Evolutionary conservation across 2,113 vertebrate genomes (phyloP), one percentile per base, ranked within the genome.

Genomic region (Morone chrysops): DNA sequence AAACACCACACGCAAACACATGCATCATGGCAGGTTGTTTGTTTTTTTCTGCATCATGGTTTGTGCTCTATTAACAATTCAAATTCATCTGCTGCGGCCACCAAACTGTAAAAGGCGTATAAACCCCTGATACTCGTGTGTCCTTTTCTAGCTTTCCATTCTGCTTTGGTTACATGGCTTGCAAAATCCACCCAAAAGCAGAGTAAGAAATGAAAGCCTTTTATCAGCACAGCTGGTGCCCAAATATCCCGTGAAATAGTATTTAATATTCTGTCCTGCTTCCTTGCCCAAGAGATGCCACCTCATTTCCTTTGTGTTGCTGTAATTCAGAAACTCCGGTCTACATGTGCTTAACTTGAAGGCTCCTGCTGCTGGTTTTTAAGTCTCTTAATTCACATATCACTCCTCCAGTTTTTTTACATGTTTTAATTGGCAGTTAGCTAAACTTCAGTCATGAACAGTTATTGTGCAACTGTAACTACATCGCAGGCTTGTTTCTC

Each of bases 221-320:
- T 91, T 75, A 92, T 91, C 86, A 75, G 54, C 85, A 75, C 89
- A 90, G 87, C 80, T 76, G 88, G 86, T 59, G 80, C 73, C 83
- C 81, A 85, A 89, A 88, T 86, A 88, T 71, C 71, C 78, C 51
- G 20, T 90, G 83, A 91, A 92, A 91, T 76, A 16, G 22, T 87
- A 75, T 91, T 92, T 92, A 90, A 90, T 89, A 90, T 90, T 89
- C 82, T 63, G 78, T 77, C 43, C 51, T 56, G 31, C 84, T 87
- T 66, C 59, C 57, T 59, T 6, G 73, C 85, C 70, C n/a, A 82
- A 50, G 73, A 83, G 72, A 83, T 68, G 70, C 80, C 78, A 69
- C 87, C 80, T 87, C 75, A 67, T 88, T 89, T 79, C 78, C 83
- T 92, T 86, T 87, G 78, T 85, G 78, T 22, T 36, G 67, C 59